These are phyloP conservation scores for Myrmecophaga tridactyla DNA, from an alignment of 2,113 vertebrate species.

Conservation along the genomic window DNA sequence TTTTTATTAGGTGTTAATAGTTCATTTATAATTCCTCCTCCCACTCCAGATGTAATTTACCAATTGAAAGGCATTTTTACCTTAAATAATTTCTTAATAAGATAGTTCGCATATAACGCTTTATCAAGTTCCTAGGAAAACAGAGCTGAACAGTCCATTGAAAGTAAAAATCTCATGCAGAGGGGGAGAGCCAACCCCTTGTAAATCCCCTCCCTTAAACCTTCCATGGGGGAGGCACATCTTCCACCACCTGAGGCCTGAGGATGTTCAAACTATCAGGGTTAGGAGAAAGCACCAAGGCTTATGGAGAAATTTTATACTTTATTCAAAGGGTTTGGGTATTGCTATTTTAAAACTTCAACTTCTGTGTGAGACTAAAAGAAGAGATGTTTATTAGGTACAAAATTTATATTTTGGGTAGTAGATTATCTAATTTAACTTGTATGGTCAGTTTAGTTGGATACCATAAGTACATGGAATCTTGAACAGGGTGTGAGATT, in stretches of 20 bases:
- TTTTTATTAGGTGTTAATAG: neutral
- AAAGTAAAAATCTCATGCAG: neutral
- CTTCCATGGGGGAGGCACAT: neutral
- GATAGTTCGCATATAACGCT: neutral
- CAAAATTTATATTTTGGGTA: too few species aligned
- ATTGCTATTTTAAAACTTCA: too few species aligned
- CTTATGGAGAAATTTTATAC: neutral
- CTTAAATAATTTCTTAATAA: conserved; percentile 3
- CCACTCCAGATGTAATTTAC: neutral
- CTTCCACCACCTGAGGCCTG: neutral
- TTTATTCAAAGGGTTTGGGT: neutral
- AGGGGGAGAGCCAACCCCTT: neutral
- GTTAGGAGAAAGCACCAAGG: neutral
- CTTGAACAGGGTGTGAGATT: too few species aligned
- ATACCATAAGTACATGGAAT: too few species aligned
- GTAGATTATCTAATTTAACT: too few species aligned
- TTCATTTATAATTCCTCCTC: neutral
- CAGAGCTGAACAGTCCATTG: neutral
- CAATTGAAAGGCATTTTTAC: neutral
- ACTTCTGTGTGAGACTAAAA: too few species aligned
- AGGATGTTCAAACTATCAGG: neutral
- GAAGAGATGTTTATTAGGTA: too few species aligned
- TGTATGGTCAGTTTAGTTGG: too few species aligned
- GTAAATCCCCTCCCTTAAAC: neutral
- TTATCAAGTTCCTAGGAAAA: neutral